Evolutionary conservation across 2,888 invertebrate species (phyloP).

Genomic region (Elaeidobius kamerunicus): DNA sequence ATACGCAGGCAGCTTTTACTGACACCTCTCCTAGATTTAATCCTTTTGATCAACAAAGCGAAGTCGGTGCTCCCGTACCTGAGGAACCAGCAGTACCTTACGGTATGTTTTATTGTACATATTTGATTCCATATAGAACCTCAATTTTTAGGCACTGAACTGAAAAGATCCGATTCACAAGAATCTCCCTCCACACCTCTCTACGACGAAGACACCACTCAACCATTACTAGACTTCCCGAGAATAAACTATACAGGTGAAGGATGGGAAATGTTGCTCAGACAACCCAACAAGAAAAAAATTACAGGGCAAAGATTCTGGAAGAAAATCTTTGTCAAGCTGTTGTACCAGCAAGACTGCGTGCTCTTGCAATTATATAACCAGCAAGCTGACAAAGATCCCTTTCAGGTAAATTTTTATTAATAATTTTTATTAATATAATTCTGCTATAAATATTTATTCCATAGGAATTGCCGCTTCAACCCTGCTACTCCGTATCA

Average conservation of each 20-base stretch:
- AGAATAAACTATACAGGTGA: slow-evolving; percentile 66
- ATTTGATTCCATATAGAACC: slow-evolving; percentile 9
- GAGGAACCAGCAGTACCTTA: slow-evolving; percentile 45
- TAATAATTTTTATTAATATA: background rate
- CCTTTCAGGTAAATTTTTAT: slow-evolving; percentile 26
- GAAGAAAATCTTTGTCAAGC: slow-evolving; percentile 91
- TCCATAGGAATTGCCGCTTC: slow-evolving; percentile 92
- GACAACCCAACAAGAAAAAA: slow-evolving; percentile 96
- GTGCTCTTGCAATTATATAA: slow-evolving; percentile 85
- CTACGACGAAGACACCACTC: slow-evolving; percentile 90
- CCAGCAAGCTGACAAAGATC: slow-evolving; percentile 62
- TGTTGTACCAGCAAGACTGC: slow-evolving; percentile 73
- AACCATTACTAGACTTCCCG: slow-evolving; percentile 90
- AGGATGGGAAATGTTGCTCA: slow-evolving; percentile 95
- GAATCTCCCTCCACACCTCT: slow-evolving; percentile 91
- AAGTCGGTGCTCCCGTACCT: slow-evolving; percentile 48
- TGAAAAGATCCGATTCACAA: slow-evolving; percentile 57
- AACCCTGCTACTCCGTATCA: slow-evolving; percentile 93
- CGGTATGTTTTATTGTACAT: slow-evolving; percentile 37
- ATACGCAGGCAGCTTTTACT: slow-evolving; percentile 51
- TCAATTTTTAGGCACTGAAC: slow-evolving; percentile 32
- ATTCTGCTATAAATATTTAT: background rate
- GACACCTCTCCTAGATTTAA: slow-evolving; percentile 69
- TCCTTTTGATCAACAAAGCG: slow-evolving; percentile 63
- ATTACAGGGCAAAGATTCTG: slow-evolving; percentile 91